phyloP scores from a whole-genome alignment of 2,113 vertebrate species.

The Camelus dromedarius region DNA sequence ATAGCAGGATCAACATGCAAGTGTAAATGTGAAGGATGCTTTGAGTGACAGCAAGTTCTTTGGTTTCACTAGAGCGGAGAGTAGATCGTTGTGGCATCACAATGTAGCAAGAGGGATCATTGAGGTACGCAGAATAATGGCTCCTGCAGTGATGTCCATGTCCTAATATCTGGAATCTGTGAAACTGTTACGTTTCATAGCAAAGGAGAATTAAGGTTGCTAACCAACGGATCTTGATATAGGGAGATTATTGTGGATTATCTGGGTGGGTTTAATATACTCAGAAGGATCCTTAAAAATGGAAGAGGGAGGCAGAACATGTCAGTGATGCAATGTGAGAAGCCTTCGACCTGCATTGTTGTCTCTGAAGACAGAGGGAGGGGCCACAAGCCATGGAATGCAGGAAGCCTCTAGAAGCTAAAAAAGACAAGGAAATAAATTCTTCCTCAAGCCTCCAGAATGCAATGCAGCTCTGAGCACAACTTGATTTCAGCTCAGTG shows the following conservation, averaged over 20 bases:
- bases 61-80: not conserved
- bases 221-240: not conserved
- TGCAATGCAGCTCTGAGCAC: not conserved
- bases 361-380: not conserved
- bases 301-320: not conserved
- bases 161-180: not conserved
- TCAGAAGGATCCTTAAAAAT: not conserved
- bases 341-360: not conserved
- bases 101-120: not conserved
- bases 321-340: not conserved
- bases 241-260: not conserved
- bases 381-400: too few species aligned
- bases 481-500: not conserved
- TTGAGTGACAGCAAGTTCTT: not conserved
- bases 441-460: not conserved
- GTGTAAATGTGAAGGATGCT: not conserved
- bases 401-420: too few species aligned
- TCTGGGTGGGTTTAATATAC: not conserved
- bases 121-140: fast-evolving
- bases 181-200: not conserved
- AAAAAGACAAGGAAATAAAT: not conserved
- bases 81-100: too few species aligned
- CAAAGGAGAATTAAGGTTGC: not conserved
- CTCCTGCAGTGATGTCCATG: fast-evolving
- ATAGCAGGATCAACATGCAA: not conserved